phyloP scores from a whole-genome alignment of 2,888 invertebrate species.

The Drosophila pseudotakahashii region DNA sequence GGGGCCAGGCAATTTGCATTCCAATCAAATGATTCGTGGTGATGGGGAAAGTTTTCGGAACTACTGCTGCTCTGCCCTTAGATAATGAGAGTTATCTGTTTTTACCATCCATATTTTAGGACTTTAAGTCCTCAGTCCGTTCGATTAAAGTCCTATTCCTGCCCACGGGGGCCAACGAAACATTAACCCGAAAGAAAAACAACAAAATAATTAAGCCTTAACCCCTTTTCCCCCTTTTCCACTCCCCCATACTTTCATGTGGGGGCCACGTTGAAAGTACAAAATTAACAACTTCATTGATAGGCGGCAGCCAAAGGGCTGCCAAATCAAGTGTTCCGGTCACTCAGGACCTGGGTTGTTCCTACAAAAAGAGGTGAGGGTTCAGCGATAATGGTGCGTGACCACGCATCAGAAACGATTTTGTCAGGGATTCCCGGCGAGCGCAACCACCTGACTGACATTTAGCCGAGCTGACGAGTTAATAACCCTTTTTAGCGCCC shows the following conservation, averaged over 20 bases:
- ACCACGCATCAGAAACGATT: slow-evolving; percentile 81
- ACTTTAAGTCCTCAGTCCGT: background rate
- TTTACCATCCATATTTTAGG: background rate
- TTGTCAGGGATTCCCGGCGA: slow-evolving; percentile 65
- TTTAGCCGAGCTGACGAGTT: slow-evolving; percentile 81
- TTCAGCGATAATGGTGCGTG: slow-evolving; percentile 80
- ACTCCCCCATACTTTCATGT: background rate
- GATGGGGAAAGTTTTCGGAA: slow-evolving; percentile 62
- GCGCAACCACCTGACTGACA: slow-evolving; percentile 70
- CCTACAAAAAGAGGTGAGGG: slow-evolving; percentile 12
- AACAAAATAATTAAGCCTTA: slow-evolving; percentile 52
- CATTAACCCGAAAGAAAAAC: slow-evolving; percentile 43
- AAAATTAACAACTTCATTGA: slow-evolving; percentile 81
- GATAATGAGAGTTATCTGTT: slow-evolving; percentile 16
- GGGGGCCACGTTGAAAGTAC: slow-evolving; percentile 30
- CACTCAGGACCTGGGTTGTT: slow-evolving; percentile 17
- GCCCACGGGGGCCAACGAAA: slow-evolving; percentile 12
- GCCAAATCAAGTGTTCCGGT: slow-evolving; percentile 55
- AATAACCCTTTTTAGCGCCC: slow-evolving; percentile 83
- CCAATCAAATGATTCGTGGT: slow-evolving; percentile 67
- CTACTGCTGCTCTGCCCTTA: background rate
- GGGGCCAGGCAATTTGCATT: slow-evolving; percentile 61
- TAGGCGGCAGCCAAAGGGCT: slow-evolving; percentile 62
- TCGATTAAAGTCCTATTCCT: slow-evolving; percentile 7
- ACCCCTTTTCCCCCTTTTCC: slow-evolving; percentile 5